phyloP scores from a whole-genome alignment of 1,140 invertebrate species.

The Bicyclus anynana region DNA sequence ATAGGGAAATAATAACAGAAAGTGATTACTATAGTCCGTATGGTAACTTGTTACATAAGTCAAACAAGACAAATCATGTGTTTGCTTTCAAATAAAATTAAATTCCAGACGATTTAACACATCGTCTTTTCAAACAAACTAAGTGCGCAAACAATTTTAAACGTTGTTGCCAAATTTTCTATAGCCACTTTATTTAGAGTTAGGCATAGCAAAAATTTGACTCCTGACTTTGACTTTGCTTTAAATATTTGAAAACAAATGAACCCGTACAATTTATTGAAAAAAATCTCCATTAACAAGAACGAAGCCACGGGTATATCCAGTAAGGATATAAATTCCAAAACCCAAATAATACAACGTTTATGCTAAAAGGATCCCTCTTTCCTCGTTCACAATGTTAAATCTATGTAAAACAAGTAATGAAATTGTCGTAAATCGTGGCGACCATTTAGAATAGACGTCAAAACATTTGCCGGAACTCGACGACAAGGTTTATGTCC shows the following conservation, averaged over 20 bases:
- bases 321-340: too few species aligned
- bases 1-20: too few species aligned
- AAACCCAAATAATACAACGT: neutral
- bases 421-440: slow-evolving; percentile 49
- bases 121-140: slow-evolving; percentile 55
- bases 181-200: slow-evolving; percentile 26
- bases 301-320: too few species aligned
- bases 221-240: too few species aligned
- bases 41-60: neutral
- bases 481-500: slow-evolving; percentile 53
- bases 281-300: too few species aligned
- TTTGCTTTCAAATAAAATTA: slow-evolving; percentile 57
- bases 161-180: slow-evolving; percentile 44
- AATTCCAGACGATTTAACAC: slow-evolving; percentile 63
- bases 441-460: slow-evolving; percentile 32
- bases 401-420: slow-evolving; percentile 39
- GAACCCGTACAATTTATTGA: too few species aligned
- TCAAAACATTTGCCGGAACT: slow-evolving; percentile 47
- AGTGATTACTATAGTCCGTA: too few species aligned
- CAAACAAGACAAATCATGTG: slow-evolving; percentile 44
- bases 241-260: too few species aligned
- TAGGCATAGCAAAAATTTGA: neutral
- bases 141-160: slow-evolving; percentile 41
- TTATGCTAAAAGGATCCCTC: neutral
- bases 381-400: slow-evolving; percentile 29